phyloP scores from a whole-genome alignment of 1,140 invertebrate genomes.

The Drosophila miranda region DNA sequence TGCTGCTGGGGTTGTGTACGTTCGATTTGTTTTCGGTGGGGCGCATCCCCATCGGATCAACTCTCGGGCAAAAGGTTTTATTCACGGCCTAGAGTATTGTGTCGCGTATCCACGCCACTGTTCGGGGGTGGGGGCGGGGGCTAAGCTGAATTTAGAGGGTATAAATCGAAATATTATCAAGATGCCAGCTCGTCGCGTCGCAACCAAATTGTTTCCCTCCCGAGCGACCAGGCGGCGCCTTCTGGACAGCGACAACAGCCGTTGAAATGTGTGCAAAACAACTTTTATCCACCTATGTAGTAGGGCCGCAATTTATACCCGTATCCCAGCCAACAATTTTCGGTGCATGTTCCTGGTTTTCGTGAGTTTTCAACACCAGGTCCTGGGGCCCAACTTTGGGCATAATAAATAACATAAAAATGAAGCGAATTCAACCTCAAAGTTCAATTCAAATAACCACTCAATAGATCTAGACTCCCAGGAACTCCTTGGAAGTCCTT shows the following conservation, averaged over 20 bases:
- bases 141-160: slow-evolving; percentile 17
- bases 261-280: slow-evolving; percentile 63
- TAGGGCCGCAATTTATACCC: slow-evolving; percentile 43
- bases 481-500: slow-evolving; percentile 41
- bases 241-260: slow-evolving; percentile 29
- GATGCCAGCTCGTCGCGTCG: slow-evolving; percentile 72
- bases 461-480: slow-evolving; percentile 67
- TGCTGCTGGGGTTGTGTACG: too few species aligned
- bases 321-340: slow-evolving; percentile 37
- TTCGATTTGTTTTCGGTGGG: too few species aligned
- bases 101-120: neutral
- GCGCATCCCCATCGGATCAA: too few species aligned
- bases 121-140: slow-evolving; percentile 5
- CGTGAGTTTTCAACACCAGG: slow-evolving; percentile 52
- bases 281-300: slow-evolving; percentile 58
- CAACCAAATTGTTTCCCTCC: slow-evolving; percentile 60
- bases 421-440: slow-evolving; percentile 79
- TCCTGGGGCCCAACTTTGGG: slow-evolving; percentile 29
- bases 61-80: too few species aligned
- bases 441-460: slow-evolving; percentile 79
- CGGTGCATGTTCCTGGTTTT: slow-evolving; percentile 8
- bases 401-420: slow-evolving; percentile 79
- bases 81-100: too few species aligned
- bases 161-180: slow-evolving; percentile 81
- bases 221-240: slow-evolving; percentile 20